A percentile compares a stretch with the other conserved stretches of the same genome.
phyloP scores from a whole-genome alignment of 2,888 invertebrate species.

The Lacanobia oleracea region DNA sequence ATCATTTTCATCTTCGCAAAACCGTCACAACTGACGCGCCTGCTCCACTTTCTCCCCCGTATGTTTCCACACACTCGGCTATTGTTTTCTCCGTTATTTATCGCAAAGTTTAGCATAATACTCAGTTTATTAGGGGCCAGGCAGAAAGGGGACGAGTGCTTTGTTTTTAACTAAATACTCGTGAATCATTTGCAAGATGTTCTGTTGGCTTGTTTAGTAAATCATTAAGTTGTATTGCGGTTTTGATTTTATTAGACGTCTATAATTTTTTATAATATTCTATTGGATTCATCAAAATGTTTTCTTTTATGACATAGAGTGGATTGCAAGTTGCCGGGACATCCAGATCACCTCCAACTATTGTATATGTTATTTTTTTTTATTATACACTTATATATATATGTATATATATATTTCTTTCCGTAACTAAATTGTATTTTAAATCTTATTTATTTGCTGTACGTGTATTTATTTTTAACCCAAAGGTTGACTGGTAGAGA shows the following conservation, averaged over 20 bases:
- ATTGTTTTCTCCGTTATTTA: slow-evolving; percentile 70
- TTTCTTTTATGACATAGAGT: no score
- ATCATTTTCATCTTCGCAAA: neutral
- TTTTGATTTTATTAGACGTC: neutral
- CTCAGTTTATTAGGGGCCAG: slow-evolving; percentile 60
- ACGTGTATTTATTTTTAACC: no score
- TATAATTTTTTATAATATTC: no score
- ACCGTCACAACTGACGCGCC: slow-evolving; percentile 7
- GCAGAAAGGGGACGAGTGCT: slow-evolving; percentile 51
- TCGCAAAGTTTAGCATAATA: slow-evolving; percentile 68
- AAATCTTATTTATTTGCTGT: no score
- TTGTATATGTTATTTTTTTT: no score
- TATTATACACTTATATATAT: no score
- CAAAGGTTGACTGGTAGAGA: no score
- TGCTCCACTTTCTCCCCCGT: slow-evolving; percentile 34
- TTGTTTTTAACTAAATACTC: slow-evolving; percentile 61
- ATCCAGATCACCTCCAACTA: no score
- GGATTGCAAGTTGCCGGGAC: no score
- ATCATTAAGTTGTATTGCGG: slow-evolving; percentile 41
- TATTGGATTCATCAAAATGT: no score
- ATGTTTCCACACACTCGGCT: slow-evolving; percentile 55
- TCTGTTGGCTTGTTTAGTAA: slow-evolving; percentile 26
- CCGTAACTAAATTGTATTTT: no score
- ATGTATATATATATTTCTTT: no score
- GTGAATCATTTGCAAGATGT: slow-evolving; percentile 60